These are phyloP conservation scores for Nannoperca obscura DNA, from an alignment of 2,797 vertebrate species.

Conservation along the genomic window DNA sequence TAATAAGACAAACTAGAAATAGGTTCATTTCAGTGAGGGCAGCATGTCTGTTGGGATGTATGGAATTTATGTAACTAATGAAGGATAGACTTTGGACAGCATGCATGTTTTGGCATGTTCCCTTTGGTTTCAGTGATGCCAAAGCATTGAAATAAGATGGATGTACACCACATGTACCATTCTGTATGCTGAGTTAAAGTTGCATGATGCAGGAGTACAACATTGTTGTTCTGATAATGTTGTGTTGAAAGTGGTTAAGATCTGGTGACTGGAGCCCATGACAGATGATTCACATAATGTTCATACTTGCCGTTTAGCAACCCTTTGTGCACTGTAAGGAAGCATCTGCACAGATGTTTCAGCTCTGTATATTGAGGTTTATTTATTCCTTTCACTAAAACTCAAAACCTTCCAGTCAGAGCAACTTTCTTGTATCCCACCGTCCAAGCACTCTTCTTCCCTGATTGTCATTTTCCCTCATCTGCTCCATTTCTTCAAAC, in stretches of 20 bases:
- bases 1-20: slow-evolving; percentile 41
- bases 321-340: background rate
- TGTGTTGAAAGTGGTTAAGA: background rate
- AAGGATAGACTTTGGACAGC: background rate
- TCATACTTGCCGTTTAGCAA: background rate
- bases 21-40: background rate
- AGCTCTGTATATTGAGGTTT: background rate
- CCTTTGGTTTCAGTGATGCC: background rate
- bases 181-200: background rate
- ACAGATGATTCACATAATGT: background rate
- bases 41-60: background rate
- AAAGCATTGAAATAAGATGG: background rate
- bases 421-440: background rate
- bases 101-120: background rate
- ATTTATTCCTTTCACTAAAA: slow-evolving; percentile 5
- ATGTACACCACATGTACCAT: background rate
- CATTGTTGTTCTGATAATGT: background rate
- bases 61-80: background rate
- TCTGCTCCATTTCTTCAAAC: slow-evolving; percentile 26
- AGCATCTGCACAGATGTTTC: background rate
- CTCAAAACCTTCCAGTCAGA: background rate
- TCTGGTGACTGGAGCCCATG: background rate
- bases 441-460: background rate
- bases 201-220: background rate
- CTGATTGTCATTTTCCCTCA: slow-evolving; percentile 14